Conservation (phyloP, 2,113 vertebrate species). For the Montifringilla adamsi region DNA sequence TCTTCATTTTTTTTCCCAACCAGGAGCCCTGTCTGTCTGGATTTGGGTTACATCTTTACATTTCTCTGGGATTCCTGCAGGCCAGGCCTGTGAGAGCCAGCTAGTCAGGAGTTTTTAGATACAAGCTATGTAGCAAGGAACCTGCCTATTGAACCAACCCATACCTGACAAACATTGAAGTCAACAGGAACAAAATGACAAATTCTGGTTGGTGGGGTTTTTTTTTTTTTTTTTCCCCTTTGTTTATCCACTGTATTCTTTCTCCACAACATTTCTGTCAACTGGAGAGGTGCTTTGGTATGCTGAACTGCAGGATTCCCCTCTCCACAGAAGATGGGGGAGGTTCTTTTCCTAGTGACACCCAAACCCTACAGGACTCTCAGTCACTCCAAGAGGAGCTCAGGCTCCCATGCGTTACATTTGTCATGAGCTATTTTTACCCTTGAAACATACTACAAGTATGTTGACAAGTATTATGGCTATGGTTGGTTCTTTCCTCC, state of each 20-base stretch:
- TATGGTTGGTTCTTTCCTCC: not conserved
- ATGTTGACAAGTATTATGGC: accelerated
- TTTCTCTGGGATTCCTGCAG: not conserved
- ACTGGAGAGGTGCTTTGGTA: not conserved
- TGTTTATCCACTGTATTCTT: not conserved
- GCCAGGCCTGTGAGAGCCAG: not conserved
- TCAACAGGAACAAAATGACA: not conserved
- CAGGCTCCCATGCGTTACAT: not conserved
- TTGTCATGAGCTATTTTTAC: not conserved
- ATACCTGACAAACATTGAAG: not conserved
- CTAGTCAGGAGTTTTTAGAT: not conserved
- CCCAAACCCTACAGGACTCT: not conserved
- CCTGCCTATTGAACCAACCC: not conserved
- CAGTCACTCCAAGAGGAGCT: not conserved
- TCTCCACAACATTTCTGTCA: not conserved
- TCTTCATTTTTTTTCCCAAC: not conserved
- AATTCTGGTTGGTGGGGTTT: not conserved
- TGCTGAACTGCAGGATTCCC: not conserved
- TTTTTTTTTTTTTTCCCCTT: not conserved
- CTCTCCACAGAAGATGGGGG: not conserved
- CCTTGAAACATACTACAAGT: not conserved
- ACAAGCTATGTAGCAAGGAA: not conserved
- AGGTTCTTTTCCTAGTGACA: not conserved
- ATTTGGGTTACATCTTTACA: not conserved
- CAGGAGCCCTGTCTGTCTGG: not conserved